Evolutionary conservation across 2,113 vertebrate species (phyloP).

Genomic region (Nibea coibor): DNA sequence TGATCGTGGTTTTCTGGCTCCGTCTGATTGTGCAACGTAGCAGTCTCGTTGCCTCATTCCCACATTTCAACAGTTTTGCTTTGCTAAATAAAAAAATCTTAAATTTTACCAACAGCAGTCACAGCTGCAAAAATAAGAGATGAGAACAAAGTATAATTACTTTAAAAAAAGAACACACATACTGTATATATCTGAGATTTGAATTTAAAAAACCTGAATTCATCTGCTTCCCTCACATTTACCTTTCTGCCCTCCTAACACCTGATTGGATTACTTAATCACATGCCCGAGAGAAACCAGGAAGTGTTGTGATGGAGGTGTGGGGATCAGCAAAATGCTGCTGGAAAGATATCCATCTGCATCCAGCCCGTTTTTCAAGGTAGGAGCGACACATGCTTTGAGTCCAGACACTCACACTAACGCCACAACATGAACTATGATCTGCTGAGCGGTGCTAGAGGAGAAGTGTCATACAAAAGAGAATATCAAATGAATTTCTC

Average conservation of each 20-base stretch:
- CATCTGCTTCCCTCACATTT: neutral
- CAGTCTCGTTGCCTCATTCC: neutral
- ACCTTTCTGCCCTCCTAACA: neutral
- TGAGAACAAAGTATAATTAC: no score
- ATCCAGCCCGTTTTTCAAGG: neutral
- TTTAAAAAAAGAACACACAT: no score
- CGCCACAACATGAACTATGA: neutral
- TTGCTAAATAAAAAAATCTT: neutral
- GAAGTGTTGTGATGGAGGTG: slow-evolving; percentile 3
- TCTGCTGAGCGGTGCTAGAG: neutral
- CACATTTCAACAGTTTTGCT: neutral
- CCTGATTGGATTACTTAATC: slow-evolving; percentile 23
- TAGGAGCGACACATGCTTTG: neutral
- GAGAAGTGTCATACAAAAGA: neutral
- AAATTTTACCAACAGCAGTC: neutral
- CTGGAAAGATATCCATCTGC: neutral
- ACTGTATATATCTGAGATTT: no score
- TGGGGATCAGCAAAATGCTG: neutral
- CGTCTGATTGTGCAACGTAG: neutral
- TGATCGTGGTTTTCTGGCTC: neutral
- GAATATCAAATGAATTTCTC: neutral
- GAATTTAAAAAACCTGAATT: neutral
- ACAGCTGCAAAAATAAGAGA: neutral
- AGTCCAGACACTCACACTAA: neutral
- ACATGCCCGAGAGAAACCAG: slow-evolving; percentile 24